Evolutionary conservation across 37 sponge, comb jelly and placozoan genomes (phyloP).

Genomic region (Geodia barretti): DNA sequence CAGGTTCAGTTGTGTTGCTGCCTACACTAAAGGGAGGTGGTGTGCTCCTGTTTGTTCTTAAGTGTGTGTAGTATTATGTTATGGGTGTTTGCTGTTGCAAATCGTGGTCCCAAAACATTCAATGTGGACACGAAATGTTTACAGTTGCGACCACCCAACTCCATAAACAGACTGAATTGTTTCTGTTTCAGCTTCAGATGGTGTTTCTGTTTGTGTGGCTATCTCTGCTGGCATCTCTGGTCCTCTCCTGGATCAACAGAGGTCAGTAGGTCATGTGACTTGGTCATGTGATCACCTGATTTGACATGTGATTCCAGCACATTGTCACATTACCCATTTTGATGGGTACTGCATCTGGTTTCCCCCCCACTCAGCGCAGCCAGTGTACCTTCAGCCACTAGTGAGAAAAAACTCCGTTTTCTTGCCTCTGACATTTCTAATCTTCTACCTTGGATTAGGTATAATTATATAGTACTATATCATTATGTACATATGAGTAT

Average conservation of each 20-base stretch:
- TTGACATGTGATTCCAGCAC: not conserved
- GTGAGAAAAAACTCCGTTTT: constrained; percentile 15
- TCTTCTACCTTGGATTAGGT: constrained; percentile 63
- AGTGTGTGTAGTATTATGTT: not conserved
- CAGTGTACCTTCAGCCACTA: constrained; percentile 21
- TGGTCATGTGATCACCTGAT: not conserved
- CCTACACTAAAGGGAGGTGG: too few relatives aligned
- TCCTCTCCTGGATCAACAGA: constrained; percentile 16
- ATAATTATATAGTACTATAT: not conserved
- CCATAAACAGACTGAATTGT: too few relatives aligned
- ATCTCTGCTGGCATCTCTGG: constrained; percentile 24
- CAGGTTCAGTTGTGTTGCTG: too few relatives aligned
- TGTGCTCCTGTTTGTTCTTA: not conserved
- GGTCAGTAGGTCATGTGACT: constrained; percentile 9
- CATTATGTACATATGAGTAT: too few relatives aligned
- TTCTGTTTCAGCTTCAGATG: constrained; percentile 15
- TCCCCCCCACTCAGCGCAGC: not conserved
- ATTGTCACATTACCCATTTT: too few relatives aligned
- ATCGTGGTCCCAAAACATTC: too few relatives aligned
- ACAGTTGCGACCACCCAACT: not conserved
- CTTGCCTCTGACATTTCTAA: constrained; percentile 22
- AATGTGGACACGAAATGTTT: too few relatives aligned
- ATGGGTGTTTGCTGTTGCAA: not conserved
- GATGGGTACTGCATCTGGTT: too few relatives aligned
- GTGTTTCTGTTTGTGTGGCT: constrained; percentile 60